A percentile compares a stretch with the other conserved stretches of the same genome.
Conservation (phyloP, 2,888 invertebrate genomes). For the Drosophila yooni region DNA sequence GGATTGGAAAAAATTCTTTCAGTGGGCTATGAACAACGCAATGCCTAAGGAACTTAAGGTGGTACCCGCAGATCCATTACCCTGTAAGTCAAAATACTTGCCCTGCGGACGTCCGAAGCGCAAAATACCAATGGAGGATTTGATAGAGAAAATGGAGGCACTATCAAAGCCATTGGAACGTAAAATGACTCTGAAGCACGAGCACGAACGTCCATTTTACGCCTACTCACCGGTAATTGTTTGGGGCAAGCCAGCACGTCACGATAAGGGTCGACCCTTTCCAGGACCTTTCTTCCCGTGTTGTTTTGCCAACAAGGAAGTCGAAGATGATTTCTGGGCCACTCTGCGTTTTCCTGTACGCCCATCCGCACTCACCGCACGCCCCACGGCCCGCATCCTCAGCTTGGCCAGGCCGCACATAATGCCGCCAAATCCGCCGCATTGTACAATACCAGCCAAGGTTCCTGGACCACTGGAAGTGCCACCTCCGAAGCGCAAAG, state of each 20-base stretch:
- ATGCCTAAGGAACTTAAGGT: constrained; percentile 41
- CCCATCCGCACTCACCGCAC: constrained; percentile 66
- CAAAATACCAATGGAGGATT: constrained; percentile 29
- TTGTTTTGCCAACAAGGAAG: constrained; percentile 74
- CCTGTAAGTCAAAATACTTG: constrained; percentile 42
- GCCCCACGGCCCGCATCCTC: constrained; percentile 64
- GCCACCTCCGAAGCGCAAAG: constrained; percentile 63
- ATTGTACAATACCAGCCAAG: constrained; percentile 76
- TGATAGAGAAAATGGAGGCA: constrained; percentile 32
- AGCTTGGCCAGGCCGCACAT: constrained; percentile 68
- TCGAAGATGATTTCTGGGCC: constrained; percentile 76
- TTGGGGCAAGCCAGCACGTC: constrained; percentile 58
- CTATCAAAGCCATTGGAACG: constrained; percentile 59
- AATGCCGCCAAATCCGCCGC: constrained; percentile 69
- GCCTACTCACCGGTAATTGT: constrained; percentile 71
- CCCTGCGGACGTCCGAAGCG: constrained; percentile 40
- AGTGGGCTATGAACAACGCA: constrained; percentile 51
- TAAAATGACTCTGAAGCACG: constrained; percentile 62
- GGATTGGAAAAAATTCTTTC: constrained; percentile 52
- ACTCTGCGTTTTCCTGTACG: constrained; percentile 74
- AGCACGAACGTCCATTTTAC: constrained; percentile 8
- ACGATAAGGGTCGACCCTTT: constrained; percentile 76
- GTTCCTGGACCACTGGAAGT: constrained; percentile 24
- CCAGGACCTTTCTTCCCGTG: constrained; percentile 59
- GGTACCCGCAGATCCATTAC: constrained; percentile 4